These are phyloP conservation scores for Amphipoea lucens DNA, from an alignment of 2,888 invertebrate genomes.

Conservation along the genomic window DNA sequence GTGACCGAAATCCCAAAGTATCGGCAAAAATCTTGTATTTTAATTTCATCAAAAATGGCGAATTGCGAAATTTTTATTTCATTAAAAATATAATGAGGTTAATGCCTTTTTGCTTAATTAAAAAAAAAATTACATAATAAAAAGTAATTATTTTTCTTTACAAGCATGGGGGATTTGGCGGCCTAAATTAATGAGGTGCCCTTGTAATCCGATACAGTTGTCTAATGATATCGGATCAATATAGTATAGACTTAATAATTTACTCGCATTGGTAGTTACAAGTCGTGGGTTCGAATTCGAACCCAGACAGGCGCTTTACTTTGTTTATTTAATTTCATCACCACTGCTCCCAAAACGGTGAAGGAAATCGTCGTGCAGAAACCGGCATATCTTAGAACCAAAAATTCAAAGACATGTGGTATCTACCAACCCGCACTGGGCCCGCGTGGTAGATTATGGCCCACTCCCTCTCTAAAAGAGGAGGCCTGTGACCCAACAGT, in stretches of 20 bases:
- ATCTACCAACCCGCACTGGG: no score
- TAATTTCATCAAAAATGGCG: background rate
- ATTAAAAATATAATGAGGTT: background rate
- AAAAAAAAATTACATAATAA: background rate
- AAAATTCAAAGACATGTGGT: no score
- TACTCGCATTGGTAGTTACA: background rate
- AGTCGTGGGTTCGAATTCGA: no score
- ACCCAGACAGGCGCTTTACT: no score
- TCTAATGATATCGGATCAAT: background rate
- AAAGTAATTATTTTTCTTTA: background rate
- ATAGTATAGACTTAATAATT: background rate
- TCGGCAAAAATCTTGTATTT: no score
- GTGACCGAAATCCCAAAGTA: background rate
- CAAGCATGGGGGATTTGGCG: background rate
- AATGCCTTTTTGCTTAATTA: background rate
- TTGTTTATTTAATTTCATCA: no score
- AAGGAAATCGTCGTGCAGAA: no score
- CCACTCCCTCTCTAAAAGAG: no score
- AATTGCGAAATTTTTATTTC: background rate
- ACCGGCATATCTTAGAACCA: no score
- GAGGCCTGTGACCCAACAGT: no score
- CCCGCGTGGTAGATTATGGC: no score
- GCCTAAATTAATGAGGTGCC: slow-evolving; percentile 9
- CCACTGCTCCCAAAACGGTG: no score
- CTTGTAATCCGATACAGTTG: background rate